Evolutionary conservation across 2,113 vertebrate genomes (phyloP), one percentile per base, ranked within the genome.

Genomic region (Cyphomyrus plagiostoma): DNA sequence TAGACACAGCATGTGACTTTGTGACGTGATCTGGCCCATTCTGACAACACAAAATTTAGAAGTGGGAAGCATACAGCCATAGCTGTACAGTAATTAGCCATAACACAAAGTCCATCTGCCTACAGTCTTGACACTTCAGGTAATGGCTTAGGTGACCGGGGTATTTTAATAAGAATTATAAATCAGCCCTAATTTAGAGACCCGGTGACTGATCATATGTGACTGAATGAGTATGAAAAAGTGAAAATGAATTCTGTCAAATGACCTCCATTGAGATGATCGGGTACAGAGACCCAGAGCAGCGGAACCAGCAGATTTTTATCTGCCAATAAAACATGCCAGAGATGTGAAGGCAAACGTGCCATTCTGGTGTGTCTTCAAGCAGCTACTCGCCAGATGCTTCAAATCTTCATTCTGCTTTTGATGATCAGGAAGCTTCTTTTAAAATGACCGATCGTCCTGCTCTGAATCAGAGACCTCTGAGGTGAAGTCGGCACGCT

Each of bases 221-320:
- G 83, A 86, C 45, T 86, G 83, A 86, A 48, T 50, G 46, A 86
- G 83, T 86, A 80, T 80, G 74, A 80, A 80, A 80, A 26, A 48
- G 46, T 50, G 45, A 86, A 86, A 86, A 86, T n/a, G 46, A 85
- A 48, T 48, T 85, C 45, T 48, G 6, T 85, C n/a, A n/a, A 85
- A 85, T 85, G 45, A 85, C 48, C 21, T 48, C 83, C 8, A 3
- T 50, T 13, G 83, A 85, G 45, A 48, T 23, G 46, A 50, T 26
- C 83, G 26, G 10, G 23, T n/a, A 48, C 23, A n/a, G 83, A 50
- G 21, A 10, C 45, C 83, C 83, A 85, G 48, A n/a, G 83, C 1
- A 85, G 39, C 42, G 83, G 49, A 48, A 48, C 23, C 13, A 11
- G 83, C 83, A 46, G 83, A 45, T 49, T 46, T 42, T 84, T 46